A percentile compares a stretch with the other conserved stretches of the same genome.
These are phyloP conservation scores for Stenodema calcarata DNA, from an alignment of 2,888 invertebrate species.

Conservation along the genomic window DNA sequence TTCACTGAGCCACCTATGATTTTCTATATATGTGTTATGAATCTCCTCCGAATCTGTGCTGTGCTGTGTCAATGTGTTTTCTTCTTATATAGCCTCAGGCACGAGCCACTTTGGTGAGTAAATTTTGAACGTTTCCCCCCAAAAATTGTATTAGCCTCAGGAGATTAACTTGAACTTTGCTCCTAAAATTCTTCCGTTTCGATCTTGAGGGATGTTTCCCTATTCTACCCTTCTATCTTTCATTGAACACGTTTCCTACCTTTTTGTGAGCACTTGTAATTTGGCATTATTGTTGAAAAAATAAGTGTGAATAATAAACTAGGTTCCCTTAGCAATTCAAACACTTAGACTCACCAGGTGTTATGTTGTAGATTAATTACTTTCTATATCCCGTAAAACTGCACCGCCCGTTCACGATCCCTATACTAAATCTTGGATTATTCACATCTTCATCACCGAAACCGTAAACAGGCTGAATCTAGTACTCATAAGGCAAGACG, in stretches of 20 bases:
- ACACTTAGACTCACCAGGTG: not conserved
- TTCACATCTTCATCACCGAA: too few relatives aligned
- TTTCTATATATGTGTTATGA: conserved; percentile 12
- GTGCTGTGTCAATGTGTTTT: conserved; percentile 54
- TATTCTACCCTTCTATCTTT: not conserved
- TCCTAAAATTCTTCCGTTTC: not conserved
- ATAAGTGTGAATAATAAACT: not conserved
- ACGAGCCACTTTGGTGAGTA: conserved; percentile 63
- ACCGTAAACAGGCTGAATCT: too few relatives aligned
- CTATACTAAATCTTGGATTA: too few relatives aligned
- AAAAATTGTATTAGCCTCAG: not conserved
- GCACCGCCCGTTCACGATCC: not conserved
- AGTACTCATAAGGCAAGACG: too few relatives aligned
- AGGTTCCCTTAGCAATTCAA: not conserved
- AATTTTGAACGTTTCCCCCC: conserved; percentile 50
- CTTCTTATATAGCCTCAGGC: conserved; percentile 61
- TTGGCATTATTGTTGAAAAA: not conserved
- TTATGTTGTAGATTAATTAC: not conserved
- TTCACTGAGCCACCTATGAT: not conserved
- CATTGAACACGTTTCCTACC: not conserved
- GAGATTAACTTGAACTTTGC: not conserved
- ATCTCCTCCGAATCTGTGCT: conserved; percentile 20
- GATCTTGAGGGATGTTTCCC: not conserved
- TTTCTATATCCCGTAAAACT: not conserved
- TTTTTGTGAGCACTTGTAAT: not conserved